Evolutionary conservation across 2,888 invertebrate species (phyloP), one percentile per base, ranked within the genome.

Genomic region (Ditylenchus weischeri): DNA sequence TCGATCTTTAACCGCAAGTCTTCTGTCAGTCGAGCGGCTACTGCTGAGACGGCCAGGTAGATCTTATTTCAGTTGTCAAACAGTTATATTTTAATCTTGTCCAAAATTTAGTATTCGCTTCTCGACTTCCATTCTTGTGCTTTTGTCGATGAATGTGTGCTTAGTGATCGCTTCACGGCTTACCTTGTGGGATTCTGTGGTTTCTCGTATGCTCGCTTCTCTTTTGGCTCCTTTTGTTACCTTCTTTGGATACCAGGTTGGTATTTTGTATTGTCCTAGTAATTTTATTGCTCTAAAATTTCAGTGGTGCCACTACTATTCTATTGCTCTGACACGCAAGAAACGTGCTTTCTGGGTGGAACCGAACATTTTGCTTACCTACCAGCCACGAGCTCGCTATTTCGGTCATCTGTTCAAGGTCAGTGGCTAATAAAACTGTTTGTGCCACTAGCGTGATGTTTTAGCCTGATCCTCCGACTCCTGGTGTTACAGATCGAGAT

Each of bases 381-480:
- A 62, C 21, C 62, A 62, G 19, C 62, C 62, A 4, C 62, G 62
- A 62, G 62, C 62, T 62, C 62, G 62, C 43, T 62, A 6, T 62
- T 29, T n/a, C 1, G 62, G 62, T 19, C 48, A 43, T 8, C 10
- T 47, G n/a, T 62, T 62, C n/a, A 38, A 62, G 62, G 62, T 62
- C 15, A 13, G 43, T 43, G 43, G 11, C 5, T 29, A 5, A 29
- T 5, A 4, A 29, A 29, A 29, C 5, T 5, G 29, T 29, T 29
- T 29, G 29, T 29, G 29, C 5, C 2, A 29, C 29, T 29, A 5
- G 2, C 5, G 29, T 29, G 29, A 57, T 60, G n/a, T 43, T 47
- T 48, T n/a, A 62, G 62, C 62, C 62, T n/a, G 62, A 62, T 62
- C 62, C 62, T 7, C 62, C 61, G 43, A 62, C 62, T 47, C 62